Evolutionary conservation across 2,797 vertebrate species (phyloP).

Genomic region (Eupleurogrammus muticus): DNA sequence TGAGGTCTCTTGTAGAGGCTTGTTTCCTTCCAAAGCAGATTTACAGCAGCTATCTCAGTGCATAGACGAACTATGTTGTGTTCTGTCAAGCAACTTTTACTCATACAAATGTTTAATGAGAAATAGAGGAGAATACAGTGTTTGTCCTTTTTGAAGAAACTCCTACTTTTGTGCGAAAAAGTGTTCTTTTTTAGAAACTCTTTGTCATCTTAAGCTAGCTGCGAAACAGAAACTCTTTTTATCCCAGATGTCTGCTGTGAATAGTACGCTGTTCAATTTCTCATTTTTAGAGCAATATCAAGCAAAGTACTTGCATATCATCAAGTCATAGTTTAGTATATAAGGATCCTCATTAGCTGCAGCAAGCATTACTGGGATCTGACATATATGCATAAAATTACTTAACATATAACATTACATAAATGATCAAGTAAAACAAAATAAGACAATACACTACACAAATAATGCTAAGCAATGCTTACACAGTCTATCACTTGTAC

Average conservation of each 20-base stretch:
- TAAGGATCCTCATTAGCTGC: no score
- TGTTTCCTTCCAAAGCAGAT: slow-evolving; percentile 24
- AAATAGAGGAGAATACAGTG: slow-evolving; percentile 8
- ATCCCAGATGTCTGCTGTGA: neutral
- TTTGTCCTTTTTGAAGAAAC: neutral
- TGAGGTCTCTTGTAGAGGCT: slow-evolving; percentile 2
- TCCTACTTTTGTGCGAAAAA: slow-evolving; percentile 1
- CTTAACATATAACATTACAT: no score
- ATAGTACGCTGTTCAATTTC: neutral
- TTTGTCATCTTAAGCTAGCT: neutral
- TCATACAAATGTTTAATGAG: neutral
- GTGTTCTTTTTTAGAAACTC: neutral
- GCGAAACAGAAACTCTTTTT: neutral
- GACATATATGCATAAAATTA: no score
- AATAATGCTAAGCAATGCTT: neutral
- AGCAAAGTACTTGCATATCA: neutral
- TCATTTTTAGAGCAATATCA: neutral
- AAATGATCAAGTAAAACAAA: no score
- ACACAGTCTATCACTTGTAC: neutral
- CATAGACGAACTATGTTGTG: slow-evolving; percentile 32
- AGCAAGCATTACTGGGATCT: no score
- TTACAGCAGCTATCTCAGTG: slow-evolving; percentile 48
- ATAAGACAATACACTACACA: no score
- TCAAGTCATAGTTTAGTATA: neutral
- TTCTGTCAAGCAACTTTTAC: slow-evolving; percentile 3